Base-by-base conservation (phyloP, 1,140 invertebrate species). In the Brachionus angularis region DNA sequence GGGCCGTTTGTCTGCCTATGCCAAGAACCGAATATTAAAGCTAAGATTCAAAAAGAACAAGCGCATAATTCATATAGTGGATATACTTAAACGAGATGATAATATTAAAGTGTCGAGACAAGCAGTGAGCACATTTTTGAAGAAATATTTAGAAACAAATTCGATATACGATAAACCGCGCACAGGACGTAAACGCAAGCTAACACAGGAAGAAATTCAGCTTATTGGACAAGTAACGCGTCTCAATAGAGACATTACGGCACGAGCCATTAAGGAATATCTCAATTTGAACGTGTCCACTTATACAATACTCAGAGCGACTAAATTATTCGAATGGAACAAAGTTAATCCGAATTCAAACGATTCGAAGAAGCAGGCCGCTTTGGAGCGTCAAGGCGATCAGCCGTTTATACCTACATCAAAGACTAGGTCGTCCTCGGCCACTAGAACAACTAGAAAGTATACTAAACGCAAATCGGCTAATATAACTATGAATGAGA, bases 271-370 rank as follows among this genome's bases (percentile, higher is more conserved):
- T 33, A 67, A 67, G 18, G 62, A 67, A n/a, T 67, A 67, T 23
- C 23, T 67, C n/a, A 67, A 67, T 31, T 21, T 67, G n/a, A 67
- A 67, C 47, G 62, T 67, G 2, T 47, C 42, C 16, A 67, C 62
- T 7, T 67, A 67, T 34, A 67, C 62, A 16, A 67, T 67, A 23
- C 16, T 67, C 12, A 5, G 62, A 1, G 62, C 62, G 14, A 67
- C 62, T 36, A 67, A 67, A 33, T 27, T 67, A 23, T 67, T 67
- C 62, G 62, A 67, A 29, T 67, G 62, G 62, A 67, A 67, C 31
- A 67, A 67, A 42, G 39, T 42, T 10, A 42, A 42, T 16, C 39
- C 39, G 10, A 42, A 42, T n/a, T 67, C 62, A 5, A 67, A 67
- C 10, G 62, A 67, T 27, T 46, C 62, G 3, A 42, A 42, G 16